These are phyloP conservation scores for Enteromius treurensis DNA, from an alignment of 2,797 vertebrate species.

Conservation along the genomic window DNA sequence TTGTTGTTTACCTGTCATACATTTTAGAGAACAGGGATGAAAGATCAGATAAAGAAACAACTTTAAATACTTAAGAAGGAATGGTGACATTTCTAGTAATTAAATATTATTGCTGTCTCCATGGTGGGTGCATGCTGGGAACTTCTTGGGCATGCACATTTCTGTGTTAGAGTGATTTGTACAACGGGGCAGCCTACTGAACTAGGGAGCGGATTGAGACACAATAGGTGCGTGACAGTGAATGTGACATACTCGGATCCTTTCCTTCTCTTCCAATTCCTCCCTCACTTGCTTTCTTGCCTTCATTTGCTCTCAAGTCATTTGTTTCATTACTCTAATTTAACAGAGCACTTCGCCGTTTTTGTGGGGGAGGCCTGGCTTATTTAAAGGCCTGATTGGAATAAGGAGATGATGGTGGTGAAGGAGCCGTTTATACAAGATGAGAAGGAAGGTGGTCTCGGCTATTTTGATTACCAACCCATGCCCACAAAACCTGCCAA, in stretches of 20 bases:
- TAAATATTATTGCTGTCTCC: not conserved
- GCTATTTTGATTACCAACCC: conserved; percentile 58
- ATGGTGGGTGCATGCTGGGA: not conserved
- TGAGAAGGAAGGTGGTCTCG: conserved; percentile 51
- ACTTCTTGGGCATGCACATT: not conserved
- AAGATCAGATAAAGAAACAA: not conserved
- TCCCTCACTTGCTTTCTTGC: conserved; percentile 16
- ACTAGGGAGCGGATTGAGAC: not conserved
- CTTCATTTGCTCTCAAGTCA: conserved; percentile 50
- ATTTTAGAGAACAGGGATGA: not conserved
- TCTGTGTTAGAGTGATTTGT: not conserved
- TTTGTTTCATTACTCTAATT: conserved; percentile 58
- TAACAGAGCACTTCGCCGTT: conserved; percentile 59
- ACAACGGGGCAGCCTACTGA: not conserved
- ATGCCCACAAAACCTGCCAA: conserved; percentile 63
- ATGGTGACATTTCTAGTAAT: not conserved
- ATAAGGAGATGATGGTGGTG: conserved; percentile 62
- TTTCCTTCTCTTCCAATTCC: conserved; percentile 21
- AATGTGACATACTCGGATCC: not conserved
- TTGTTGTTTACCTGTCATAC: not conserved
- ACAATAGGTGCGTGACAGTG: not conserved
- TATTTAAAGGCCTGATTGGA: conserved; percentile 64
- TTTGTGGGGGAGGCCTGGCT: conserved; percentile 57
- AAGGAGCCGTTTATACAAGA: conserved; percentile 57
- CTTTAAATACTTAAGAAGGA: not conserved